Conservation (phyloP, 2,888 invertebrate genomes). For the Coenonympha arcania region DNA sequence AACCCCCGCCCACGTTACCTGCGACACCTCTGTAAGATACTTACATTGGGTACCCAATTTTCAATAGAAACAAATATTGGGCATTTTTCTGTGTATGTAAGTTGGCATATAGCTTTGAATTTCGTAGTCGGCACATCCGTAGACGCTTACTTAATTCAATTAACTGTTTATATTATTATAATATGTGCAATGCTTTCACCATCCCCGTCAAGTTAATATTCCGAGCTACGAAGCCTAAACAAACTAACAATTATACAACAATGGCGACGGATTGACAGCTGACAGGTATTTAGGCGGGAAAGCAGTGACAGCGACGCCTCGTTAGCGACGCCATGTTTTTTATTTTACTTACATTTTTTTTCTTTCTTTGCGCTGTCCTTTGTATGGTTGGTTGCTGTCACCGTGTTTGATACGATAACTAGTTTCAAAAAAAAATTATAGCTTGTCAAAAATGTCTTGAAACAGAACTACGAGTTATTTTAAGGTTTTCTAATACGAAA, state of each 20-base stretch:
- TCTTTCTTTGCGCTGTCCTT: slow-evolving; percentile 22
- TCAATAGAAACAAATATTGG: too few relatives aligned
- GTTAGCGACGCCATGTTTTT: slow-evolving; percentile 58
- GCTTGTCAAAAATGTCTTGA: not conserved
- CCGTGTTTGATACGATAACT: not conserved
- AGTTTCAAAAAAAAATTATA: too few relatives aligned
- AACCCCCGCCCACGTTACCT: too few relatives aligned
- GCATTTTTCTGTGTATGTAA: too few relatives aligned
- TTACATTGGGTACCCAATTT: too few relatives aligned
- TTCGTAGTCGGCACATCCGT: too few relatives aligned
- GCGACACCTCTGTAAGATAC: too few relatives aligned
- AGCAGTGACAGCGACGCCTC: slow-evolving; percentile 50
- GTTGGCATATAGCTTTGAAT: too few relatives aligned
- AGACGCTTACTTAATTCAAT: too few relatives aligned
- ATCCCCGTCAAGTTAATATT: slow-evolving; percentile 4
- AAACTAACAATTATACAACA: slow-evolving; percentile 29
- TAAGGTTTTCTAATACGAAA: too few relatives aligned
- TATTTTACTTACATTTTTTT: slow-evolving; percentile 38
- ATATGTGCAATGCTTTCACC: slow-evolving; percentile 5
- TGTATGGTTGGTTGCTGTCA: slow-evolving; percentile 11
- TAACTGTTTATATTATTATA: too few relatives aligned
- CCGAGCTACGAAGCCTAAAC: slow-evolving; percentile 16
- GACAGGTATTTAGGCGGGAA: slow-evolving; percentile 68
- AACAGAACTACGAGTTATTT: too few relatives aligned
- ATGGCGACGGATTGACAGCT: slow-evolving; percentile 48